Percentiles rank a stretch among this genome's conserved stretches.
These are phyloP conservation scores for Eonycteris spelaea DNA, from an alignment of 2,113 vertebrate species.

Conservation along the genomic window DNA sequence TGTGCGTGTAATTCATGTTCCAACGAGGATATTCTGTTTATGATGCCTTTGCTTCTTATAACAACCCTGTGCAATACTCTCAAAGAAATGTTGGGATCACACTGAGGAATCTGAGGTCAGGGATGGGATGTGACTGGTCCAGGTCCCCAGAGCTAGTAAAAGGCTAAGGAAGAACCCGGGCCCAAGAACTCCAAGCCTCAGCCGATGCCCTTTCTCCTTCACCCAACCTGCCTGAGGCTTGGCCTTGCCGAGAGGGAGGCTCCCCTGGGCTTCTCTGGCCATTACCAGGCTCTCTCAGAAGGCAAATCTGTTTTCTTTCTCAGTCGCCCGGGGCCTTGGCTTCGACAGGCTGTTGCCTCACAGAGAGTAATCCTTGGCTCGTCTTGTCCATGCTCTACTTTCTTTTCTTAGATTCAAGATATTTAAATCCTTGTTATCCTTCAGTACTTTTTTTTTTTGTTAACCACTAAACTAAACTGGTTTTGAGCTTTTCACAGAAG, in stretches of 20 bases:
- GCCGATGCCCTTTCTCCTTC: background rate
- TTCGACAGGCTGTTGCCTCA: background rate
- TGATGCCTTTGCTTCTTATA: background rate
- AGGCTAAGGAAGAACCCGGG: background rate
- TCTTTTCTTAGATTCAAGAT: background rate
- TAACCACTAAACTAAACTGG: background rate
- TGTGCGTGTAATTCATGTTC: background rate
- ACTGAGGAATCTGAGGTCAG: background rate
- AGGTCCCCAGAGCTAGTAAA: background rate
- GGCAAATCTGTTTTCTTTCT: background rate
- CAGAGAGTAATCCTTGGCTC: background rate
- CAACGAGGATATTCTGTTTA: background rate
- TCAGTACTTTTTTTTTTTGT: background rate
- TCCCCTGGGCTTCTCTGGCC: fast-evolving
- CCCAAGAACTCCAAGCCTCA: background rate
- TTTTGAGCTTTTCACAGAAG: background rate
- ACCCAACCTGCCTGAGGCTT: background rate
- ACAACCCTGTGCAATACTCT: background rate
- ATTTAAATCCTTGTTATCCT: background rate
- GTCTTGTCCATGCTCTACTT: background rate
- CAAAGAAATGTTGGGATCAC: background rate
- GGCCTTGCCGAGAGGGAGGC: background rate
- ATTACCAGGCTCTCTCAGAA: background rate
- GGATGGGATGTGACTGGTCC: background rate
- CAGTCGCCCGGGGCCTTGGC: background rate